Base-by-base conservation (phyloP, 2,888 invertebrate genomes). In the Drosophila limbata region DNA sequence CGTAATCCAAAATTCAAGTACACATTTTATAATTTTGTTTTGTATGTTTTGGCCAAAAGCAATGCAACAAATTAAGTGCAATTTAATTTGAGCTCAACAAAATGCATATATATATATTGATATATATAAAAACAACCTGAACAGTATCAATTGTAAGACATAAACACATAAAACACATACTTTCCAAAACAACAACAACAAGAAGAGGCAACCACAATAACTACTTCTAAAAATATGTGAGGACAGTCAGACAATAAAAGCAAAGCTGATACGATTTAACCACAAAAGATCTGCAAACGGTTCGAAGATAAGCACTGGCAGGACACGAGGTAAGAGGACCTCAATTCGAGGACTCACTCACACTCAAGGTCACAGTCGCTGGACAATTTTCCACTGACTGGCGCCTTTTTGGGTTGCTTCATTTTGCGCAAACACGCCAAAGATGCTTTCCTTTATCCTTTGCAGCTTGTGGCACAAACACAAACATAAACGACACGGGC, bases 361-460 rank as follows among this genome's bases (percentile, higher is more conserved):
- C 42, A 42, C 19, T 42, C 42, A 42, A 42, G 42, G 42, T 42
- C 42, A 25, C 17, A 40, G 33, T 40, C 51, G 55, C 60, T 57
- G 65, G 66, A 82, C 83, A 81, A 81, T 82, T 82, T 82, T 82
- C 66, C 74, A 81, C 13, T 50, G 19, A 17, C 50, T 50, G 73
- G 45, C 48, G 57, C 61, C 66, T 40, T 50, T 68, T 66, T 66
- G 40, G 79, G 77, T 81, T 81, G 83, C 73, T 79, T 79, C 70
- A 83, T 78, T 85, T 85, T 78, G 78, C 80, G 78, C 73, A 80
- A 83, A 80, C 83, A 84, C 83, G 82, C 82, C 82, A 79, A 82
- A 81, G 81, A 84, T 82, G 84, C 65, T 84, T 70, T 79, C 84
- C 78, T 67, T 66, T 81, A 73, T 72, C 73, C 76, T 64, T 64